phyloP scores from a whole-genome alignment of 2,888 invertebrate genomes.

The Diploptera punctata region DNA sequence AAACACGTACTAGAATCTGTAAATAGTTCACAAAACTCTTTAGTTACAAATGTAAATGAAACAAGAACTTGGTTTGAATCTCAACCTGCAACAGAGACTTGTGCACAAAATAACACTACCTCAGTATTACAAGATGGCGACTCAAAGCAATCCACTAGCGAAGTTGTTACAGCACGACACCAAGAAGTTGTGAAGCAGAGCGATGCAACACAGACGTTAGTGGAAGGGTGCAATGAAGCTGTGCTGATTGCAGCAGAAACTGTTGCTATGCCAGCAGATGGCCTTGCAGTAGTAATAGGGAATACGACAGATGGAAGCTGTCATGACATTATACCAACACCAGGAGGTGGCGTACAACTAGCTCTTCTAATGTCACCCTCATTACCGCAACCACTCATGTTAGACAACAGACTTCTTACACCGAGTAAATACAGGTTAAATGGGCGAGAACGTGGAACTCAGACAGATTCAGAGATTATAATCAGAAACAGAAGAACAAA shows the following conservation, averaged over 20 bases:
- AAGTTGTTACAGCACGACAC: neutral
- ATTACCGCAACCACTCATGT: constrained; percentile 39
- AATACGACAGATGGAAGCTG: constrained; percentile 57
- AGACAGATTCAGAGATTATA: constrained; percentile 61
- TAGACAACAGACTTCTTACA: constrained; percentile 62
- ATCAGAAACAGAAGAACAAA: constrained; percentile 14
- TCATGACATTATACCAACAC: constrained; percentile 53
- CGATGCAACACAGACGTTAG: constrained; percentile 15
- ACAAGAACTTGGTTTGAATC: neutral
- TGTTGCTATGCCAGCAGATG: constrained; percentile 46
- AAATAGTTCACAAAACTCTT: neutral
- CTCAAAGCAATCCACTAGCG: no score
- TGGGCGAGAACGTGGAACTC: constrained; percentile 70
- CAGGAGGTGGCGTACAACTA: constrained; percentile 57
- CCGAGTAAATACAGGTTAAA: constrained; percentile 61
- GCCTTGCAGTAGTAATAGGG: constrained; percentile 55
- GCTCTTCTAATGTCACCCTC: constrained; percentile 64
- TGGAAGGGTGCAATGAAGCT: constrained; percentile 6
- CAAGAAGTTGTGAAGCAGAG: neutral
- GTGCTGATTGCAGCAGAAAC: constrained; percentile 45
- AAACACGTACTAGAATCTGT: constrained; percentile 3
- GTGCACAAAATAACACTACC: neutral
- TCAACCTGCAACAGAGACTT: neutral
- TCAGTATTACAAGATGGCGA: neutral
- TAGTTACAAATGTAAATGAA: neutral